Percentiles rank a stretch among this genome's conserved stretches.
These are phyloP conservation scores for Pseudochromis fuscus DNA, from an alignment of 2,797 vertebrate genomes.

Conservation along the genomic window DNA sequence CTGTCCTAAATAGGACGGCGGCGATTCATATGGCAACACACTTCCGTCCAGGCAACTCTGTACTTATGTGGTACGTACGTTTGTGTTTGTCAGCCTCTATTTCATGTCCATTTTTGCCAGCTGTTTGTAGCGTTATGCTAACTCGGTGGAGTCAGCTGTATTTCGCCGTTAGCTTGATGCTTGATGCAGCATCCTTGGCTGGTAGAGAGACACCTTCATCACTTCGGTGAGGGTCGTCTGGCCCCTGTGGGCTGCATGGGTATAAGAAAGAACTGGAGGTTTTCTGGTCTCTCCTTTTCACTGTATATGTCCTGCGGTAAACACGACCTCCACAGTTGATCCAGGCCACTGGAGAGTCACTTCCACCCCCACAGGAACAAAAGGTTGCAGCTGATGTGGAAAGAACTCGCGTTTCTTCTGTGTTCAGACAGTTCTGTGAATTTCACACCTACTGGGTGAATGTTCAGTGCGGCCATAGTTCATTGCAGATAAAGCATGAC, in stretches of 20 bases:
- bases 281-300: too few species aligned
- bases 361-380: slow-evolving; percentile 24
- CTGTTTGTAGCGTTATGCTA: slow-evolving; percentile 7
- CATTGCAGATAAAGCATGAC: slow-evolving; percentile 36
- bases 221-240: not conserved
- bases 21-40: not conserved
- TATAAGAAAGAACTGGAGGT: not conserved
- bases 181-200: slow-evolving; percentile 63
- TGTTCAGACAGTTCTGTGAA: not conserved
- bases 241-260: not conserved
- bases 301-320: not conserved
- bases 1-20: slow-evolving; percentile 28
- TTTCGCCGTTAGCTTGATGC: slow-evolving; percentile 58
- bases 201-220: slow-evolving; percentile 4
- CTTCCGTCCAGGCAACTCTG: not conserved
- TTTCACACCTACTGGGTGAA: slow-evolving; percentile 19
- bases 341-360: not conserved
- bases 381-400: slow-evolving; percentile 50
- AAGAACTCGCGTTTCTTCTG: slow-evolving; percentile 11
- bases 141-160: slow-evolving; percentile 46
- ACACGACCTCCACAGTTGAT: not conserved
- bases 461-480: slow-evolving; percentile 49
- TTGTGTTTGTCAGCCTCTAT: not conserved
- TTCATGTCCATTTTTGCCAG: not conserved
- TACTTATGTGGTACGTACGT: slow-evolving; percentile 68